Base-by-base conservation (phyloP, 2,888 invertebrate genomes). In the Aleiodes alternator region DNA sequence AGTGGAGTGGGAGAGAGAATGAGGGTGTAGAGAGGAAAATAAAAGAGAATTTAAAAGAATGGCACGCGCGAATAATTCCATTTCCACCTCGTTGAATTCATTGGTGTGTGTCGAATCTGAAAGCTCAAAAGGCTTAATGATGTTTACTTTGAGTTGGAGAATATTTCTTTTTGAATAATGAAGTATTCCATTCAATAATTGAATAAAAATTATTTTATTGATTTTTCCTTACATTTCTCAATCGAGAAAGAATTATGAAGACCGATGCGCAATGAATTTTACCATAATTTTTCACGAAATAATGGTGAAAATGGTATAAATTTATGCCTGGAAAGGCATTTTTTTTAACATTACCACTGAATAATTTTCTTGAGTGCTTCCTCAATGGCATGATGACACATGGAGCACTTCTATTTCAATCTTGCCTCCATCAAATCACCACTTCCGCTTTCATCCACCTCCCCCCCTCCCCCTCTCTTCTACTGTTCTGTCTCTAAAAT, bases 1-100 rank as follows among this genome's bases (percentile, higher is more conserved):
- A 50, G 53, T 71, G 72, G 68, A 78, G 64, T 38, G 43, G 34
- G 64, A 72, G 48, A 61, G 69, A 64, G 53, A 77, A 78, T 78
- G 73, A 64, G 64, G 14, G 64, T 29, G 64, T 64, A 64, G 43
- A 43, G 43, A 11, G 43, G 11, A 11, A 43, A 43, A 43, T 43
- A 43, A 43, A 43, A 43, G 9, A 34, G 16, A 64, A 64, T 16
- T 43, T 48, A 23, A 61, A 23, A 48, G 48, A 64, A 14, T 38
- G 48, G 64, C 23, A 48, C 43, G 64, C 48, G 64, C 64, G 38
- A 64, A 48, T 64, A 64, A 64, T 64, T 64, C 12, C 12, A 48
- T 43, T 14, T 43, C 43, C 1, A 34, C 16, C 16, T 64, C 1
- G 64, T 48, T 43, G 43, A 64, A 43, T 48, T 23, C 43, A 64